These are phyloP conservation scores for Acronicta psi DNA, from an alignment of 2,888 invertebrate genomes.

Conservation along the genomic window DNA sequence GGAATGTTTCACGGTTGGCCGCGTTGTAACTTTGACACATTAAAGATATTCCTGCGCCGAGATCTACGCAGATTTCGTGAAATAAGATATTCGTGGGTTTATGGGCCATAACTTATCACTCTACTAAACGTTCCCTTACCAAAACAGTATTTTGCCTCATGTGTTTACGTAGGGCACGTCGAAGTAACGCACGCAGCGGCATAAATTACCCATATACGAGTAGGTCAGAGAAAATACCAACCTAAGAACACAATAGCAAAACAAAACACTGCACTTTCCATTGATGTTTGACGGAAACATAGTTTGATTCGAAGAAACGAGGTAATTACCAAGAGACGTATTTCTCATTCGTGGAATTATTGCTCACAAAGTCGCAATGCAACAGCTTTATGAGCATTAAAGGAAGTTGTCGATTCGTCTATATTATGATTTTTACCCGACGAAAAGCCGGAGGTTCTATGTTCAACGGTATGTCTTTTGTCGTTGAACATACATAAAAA, in stretches of 20 bases:
- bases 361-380: neutral
- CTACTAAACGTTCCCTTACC: conserved; percentile 25
- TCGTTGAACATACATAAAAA: too few relatives aligned
- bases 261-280: conserved; percentile 3
- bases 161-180: neutral
- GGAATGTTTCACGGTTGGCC: conserved; percentile 26
- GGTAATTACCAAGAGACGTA: neutral
- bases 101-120: conserved; percentile 47
- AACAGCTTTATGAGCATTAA: neutral
- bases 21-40: conserved; percentile 30
- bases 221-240: conserved; percentile 3
- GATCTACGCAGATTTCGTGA: conserved; percentile 28
- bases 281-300: conserved; percentile 14
- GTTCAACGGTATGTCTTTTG: too few relatives aligned
- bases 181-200: conserved; percentile 5
- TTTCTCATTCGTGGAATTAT: neutral
- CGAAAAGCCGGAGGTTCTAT: too few relatives aligned
- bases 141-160: conserved; percentile 4
- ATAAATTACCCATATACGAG: conserved; percentile 10
- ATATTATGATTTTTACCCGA: too few relatives aligned
- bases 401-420: too few relatives aligned
- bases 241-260: too few relatives aligned
- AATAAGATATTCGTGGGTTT: conserved; percentile 48
- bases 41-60: conserved; percentile 26
- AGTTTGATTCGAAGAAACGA: conserved; percentile 15